Base-by-base conservation (phyloP, 2,113 vertebrate species). In the Plecturocebus donacophilus region DNA sequence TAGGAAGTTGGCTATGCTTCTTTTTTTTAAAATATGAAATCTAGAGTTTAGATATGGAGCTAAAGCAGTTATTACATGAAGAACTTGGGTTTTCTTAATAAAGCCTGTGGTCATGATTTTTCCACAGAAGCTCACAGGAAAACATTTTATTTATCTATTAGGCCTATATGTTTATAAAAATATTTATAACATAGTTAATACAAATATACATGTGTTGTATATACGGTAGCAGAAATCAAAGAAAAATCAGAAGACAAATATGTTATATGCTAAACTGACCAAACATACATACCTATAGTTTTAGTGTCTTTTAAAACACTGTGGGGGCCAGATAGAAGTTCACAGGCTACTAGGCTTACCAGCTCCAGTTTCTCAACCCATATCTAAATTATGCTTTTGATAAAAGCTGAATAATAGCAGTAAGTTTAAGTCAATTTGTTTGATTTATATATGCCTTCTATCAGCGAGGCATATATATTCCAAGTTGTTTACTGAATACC, bases 1-100 rank as follows among this genome's bases (percentile, higher is more conserved):
- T 80, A 64, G 38, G 17, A 95, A 94, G 5, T 64, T 94, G n/a
- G 25, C 42, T 89, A 77, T 68, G 8, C 27, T 47, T 76, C 5
- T 66, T 86, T 90, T 91, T 2, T 76, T 87, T 54, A 73, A 30
- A 83, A 81, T 90, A 85, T 56, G 79, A 92, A 95, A 94, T 61
- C 38, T 73, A 30, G 70, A 14, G 10, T 81, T 84, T 92, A 92
- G 86, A 64, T 93, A 58, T 84, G 38, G 49, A 96, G 81, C 35
- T 38, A 23, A 87, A 20, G 10, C 9, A 89, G 16, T 66, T 85
- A 12, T 82, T 68, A 45, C 14, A 66, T n/a, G 47, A 92, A 91
- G 25, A 83, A 70, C 52, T 71, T 52, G 20, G 8, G 13, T 45
- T 2, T 84, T 90, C 42, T 90, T 90, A 86, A 61, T 95, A 82